Percentiles rank a stretch among this genome's conserved stretches.
phyloP scores from a whole-genome alignment of 2,113 vertebrate genomes.

The Ptilorrhoa leucosticta region DNA sequence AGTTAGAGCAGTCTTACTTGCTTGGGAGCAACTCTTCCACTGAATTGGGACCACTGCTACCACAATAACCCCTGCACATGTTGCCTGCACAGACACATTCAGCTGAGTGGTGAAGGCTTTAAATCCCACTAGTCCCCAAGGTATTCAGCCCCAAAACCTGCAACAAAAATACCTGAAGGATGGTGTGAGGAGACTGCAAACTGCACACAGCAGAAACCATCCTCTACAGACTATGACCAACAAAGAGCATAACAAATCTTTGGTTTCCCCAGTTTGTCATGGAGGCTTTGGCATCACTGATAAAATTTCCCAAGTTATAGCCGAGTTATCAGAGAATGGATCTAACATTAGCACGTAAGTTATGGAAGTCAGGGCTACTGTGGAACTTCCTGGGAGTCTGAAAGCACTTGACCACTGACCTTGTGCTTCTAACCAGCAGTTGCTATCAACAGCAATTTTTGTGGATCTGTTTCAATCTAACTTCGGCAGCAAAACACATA shows the following conservation, averaged over 20 bases:
- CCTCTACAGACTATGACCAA: neutral
- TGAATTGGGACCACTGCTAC: neutral
- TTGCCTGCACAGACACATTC: neutral
- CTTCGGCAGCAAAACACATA: slow-evolving; percentile 22
- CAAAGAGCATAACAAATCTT: neutral
- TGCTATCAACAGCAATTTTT: slow-evolving; percentile 45
- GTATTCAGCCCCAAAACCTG: neutral
- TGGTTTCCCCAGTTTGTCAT: neutral
- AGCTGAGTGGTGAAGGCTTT: neutral
- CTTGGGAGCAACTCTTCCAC: neutral
- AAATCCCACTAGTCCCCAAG: neutral
- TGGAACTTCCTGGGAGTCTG: slow-evolving; percentile 35
- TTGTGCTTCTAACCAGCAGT: slow-evolving; percentile 30
- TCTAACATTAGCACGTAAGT: neutral
- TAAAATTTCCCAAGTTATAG: slow-evolving; percentile 13
- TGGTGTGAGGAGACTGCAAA: neutral
- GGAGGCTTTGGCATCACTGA: slow-evolving; percentile 1
- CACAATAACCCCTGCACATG: neutral
- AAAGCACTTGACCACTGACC: slow-evolving; percentile 53
- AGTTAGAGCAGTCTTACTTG: neutral
- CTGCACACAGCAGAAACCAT: neutral
- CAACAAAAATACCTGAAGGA: neutral
- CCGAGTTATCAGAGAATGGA: neutral
- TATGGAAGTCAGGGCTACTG: slow-evolving; percentile 13
- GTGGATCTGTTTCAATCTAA: slow-evolving; percentile 60